phyloP scores from a whole-genome alignment of 2,888 invertebrate species.

The Protonemura montana region DNA sequence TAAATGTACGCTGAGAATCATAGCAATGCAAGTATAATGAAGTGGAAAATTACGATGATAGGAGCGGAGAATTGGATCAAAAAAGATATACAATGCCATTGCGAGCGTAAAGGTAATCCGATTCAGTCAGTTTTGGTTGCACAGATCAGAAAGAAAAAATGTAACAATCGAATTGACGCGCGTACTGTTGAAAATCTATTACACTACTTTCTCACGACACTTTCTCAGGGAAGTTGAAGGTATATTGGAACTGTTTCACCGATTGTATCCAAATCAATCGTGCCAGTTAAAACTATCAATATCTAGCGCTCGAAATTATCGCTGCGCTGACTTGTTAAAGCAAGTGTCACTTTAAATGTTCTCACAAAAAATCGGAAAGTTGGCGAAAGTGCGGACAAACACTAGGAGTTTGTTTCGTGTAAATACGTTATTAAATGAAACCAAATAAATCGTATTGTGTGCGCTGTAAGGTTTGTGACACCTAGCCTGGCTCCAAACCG shows the following conservation, averaged over 20 bases:
- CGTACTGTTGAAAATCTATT: not conserved
- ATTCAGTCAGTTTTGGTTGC: not conserved
- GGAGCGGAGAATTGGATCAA: not conserved
- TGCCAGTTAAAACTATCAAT: not conserved
- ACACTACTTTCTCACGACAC: not conserved
- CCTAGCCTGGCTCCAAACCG: too few species aligned
- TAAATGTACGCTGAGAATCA: not conserved
- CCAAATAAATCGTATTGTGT: too few species aligned
- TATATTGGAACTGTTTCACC: not conserved
- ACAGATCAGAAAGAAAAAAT: not conserved
- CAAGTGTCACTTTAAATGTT: too few species aligned
- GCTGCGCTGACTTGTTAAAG: not conserved
- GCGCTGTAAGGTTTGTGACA: too few species aligned
- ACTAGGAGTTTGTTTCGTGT: too few species aligned
- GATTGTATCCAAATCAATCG: not conserved
- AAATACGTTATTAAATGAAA: too few species aligned
- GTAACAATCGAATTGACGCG: not conserved
- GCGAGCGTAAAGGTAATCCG: not conserved
- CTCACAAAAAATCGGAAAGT: too few species aligned
- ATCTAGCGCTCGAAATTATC: not conserved
- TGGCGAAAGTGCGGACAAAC: not conserved
- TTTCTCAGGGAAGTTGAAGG: not conserved
- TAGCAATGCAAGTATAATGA: not conserved
- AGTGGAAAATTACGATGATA: not conserved
- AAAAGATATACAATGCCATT: not conserved